Evolutionary conservation across 2,113 vertebrate species (phyloP).

Genomic region (Ancistrus triradiatus): DNA sequence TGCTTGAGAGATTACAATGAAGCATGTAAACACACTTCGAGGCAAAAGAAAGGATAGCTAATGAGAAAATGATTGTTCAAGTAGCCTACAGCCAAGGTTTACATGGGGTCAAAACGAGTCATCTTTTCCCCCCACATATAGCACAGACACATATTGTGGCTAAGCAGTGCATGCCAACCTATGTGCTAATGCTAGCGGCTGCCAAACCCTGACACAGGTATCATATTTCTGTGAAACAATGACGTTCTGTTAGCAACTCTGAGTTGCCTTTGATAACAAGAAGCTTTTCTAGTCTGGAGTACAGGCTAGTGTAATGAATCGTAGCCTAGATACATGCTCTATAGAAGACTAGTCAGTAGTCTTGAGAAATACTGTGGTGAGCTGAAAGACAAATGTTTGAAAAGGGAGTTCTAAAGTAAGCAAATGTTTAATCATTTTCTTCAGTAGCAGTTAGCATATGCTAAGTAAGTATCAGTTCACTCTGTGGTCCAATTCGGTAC

Average conservation of each 20-base stretch:
- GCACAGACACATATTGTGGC: slow-evolving; percentile 40
- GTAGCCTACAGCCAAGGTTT: background rate
- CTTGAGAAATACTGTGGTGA: no score
- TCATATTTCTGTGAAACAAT: slow-evolving; percentile 69
- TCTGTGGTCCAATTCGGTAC: no score
- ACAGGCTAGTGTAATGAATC: slow-evolving; percentile 37
- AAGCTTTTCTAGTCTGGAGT: slow-evolving; percentile 42
- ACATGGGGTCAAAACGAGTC: background rate
- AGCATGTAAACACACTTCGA: no score
- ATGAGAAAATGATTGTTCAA: background rate
- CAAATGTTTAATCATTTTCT: no score
- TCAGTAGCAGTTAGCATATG: no score
- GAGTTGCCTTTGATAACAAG: slow-evolving; percentile 55
- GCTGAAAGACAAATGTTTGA: no score
- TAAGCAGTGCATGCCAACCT: slow-evolving; percentile 52
- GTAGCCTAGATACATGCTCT: slow-evolving; percentile 1
- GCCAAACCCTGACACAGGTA: slow-evolving; percentile 54
- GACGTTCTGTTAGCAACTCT: slow-evolving; percentile 57
- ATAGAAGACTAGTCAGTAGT: no score
- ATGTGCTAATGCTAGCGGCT: slow-evolving; percentile 61
- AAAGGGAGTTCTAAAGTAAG: no score
- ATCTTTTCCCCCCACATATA: background rate
- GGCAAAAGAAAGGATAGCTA: slow-evolving; percentile 20
- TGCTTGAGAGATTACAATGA: no score
- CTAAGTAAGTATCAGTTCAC: no score